A percentile compares a stretch with the other conserved stretches of the same genome.
phyloP scores from a whole-genome alignment of 2,888 invertebrate species.

The Dolomedes plantarius region DNA sequence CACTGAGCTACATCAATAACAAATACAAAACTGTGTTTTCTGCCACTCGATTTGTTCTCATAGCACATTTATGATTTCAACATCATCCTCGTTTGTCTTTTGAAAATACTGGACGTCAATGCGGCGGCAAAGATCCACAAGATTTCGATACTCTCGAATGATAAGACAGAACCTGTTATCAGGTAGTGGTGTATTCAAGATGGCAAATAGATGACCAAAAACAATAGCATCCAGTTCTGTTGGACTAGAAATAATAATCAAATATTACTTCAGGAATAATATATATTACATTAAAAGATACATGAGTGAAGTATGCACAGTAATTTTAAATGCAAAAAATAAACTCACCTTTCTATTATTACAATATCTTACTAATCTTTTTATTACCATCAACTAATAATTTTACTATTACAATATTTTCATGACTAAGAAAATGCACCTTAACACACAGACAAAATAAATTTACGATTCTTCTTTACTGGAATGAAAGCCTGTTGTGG shows the following conservation, averaged over 20 bases:
- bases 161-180: conserved; percentile 88
- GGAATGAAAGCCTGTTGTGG: too few species aligned
- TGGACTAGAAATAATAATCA: conserved; percentile 81
- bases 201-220: conserved; percentile 97
- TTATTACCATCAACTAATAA: too few species aligned
- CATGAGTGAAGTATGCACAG: too few species aligned
- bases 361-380: too few species aligned
- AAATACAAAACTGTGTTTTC: not conserved
- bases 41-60: not conserved
- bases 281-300: not conserved
- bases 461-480: too few species aligned
- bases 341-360: too few species aligned
- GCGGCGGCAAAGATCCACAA: conserved; percentile 88
- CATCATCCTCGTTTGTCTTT: conserved; percentile 47
- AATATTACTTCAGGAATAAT: not conserved
- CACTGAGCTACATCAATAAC: not conserved
- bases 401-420: too few species aligned
- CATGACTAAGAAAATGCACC: too few species aligned
- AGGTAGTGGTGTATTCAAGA: conserved; percentile 92
- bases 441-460: too few species aligned
- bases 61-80: conserved; percentile 41
- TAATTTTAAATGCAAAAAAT: too few species aligned
- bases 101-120: conserved; percentile 81
- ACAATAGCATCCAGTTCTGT: conserved; percentile 96
- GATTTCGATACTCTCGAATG: conserved; percentile 84